Base-by-base conservation (phyloP, 2,113 vertebrate genomes). In the Myxocyprinus asiaticus region DNA sequence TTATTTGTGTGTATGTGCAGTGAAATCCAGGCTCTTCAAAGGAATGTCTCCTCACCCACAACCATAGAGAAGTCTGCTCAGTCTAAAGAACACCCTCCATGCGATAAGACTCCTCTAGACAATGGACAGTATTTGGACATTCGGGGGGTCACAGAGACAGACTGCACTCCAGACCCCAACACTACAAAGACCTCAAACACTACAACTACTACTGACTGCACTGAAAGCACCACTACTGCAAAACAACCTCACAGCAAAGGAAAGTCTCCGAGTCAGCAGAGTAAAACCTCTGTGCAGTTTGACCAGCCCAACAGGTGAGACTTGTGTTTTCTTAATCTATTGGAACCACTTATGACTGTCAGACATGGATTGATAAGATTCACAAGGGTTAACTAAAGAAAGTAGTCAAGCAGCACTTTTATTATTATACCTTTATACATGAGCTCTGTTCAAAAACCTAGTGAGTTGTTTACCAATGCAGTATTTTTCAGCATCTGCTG, bases 261-360 rank as follows among this genome's bases (percentile, higher is more conserved):
- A 85, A 92, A 86, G 76, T 90, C 33, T 77, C 90, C 3, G 81
- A 89, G 22, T 84, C 77, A 84, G 0, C 85, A 90, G 79, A 86
- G 86, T 87, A 95, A 94, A 89, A 88, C 84, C 74, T 85, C 90
- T 53, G 91, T 94, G 65, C 91, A 95, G 82, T 98, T 98, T 72
- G 95, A 97, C 90, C 95, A 95, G 81, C 96, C 98, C 1, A 98
- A 99, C 88, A 95, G 98, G 98, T 98, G 79, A 92, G 94, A 65
- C 59, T 12, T 43, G 48, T 15, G 0, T 10, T n/a, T 17, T 5
- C n/a, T 45, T 7, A 10, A 10, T 42, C 9, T 11, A 33, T 33
- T 51, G 11, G 15, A 48, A 11, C 42, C 7, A 4, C 5, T 45
- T 11, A 61, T 59, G 43, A 61, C 11, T 53, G 11, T n/a, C 5